Evolutionary conservation across 2,888 invertebrate species (phyloP).

Genomic region (Agrotis puta): DNA sequence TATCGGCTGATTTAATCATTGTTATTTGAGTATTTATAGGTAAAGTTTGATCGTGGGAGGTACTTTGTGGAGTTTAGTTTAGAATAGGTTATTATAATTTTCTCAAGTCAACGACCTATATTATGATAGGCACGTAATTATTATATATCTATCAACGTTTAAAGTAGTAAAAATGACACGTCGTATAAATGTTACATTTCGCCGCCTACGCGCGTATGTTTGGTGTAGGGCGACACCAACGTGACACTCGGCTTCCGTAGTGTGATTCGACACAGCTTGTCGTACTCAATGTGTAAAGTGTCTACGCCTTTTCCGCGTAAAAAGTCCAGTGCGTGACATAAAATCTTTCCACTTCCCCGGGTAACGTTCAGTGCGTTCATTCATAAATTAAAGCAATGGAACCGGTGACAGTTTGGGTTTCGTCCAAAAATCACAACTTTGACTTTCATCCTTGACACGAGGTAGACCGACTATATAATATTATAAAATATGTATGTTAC

Average conservation of each 20-base stretch:
- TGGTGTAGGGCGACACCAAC: conserved; percentile 50
- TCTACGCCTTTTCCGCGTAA: conserved; percentile 54
- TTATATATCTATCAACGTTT: conserved; percentile 58
- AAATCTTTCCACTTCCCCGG: conserved; percentile 56
- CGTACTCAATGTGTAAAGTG: conserved; percentile 13
- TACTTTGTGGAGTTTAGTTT: conserved; percentile 12
- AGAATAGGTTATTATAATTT: conserved; percentile 11
- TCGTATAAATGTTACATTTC: conserved; percentile 52
- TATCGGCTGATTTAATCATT: conserved; percentile 33
- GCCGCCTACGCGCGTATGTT: conserved; percentile 40
- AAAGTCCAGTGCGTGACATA: conserved; percentile 50
- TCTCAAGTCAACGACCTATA: conserved; percentile 54
- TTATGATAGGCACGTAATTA: conserved; percentile 40
- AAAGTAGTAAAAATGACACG: conserved; percentile 57
- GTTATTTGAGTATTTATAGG: conserved; percentile 10
- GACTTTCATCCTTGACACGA: conserved; percentile 79
- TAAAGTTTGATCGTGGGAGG: neutral
- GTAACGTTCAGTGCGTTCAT: conserved; percentile 71
- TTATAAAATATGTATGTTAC: conserved; percentile 11
- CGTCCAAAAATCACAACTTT: conserved; percentile 77
- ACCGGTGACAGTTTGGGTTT: conserved; percentile 73
- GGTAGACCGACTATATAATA: conserved; percentile 63
- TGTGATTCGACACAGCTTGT: conserved; percentile 39
- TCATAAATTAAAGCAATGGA: conserved; percentile 77
- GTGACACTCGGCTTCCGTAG: conserved; percentile 62